phyloP scores from a whole-genome alignment of 2,888 invertebrate genomes.

The Platerodrilus igneus region DNA sequence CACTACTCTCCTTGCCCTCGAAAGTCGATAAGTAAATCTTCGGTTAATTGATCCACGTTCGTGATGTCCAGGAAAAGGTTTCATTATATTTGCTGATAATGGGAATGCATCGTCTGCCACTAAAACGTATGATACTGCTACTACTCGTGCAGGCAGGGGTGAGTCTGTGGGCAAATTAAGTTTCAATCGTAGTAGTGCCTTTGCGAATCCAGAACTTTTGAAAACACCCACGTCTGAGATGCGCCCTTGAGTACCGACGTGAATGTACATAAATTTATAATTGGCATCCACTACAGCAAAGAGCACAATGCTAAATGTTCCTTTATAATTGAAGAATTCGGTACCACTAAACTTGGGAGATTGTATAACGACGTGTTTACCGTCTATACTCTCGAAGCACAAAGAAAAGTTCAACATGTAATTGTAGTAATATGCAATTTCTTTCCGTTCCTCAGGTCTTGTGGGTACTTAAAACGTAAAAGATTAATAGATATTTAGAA shows the following conservation, averaged over 20 bases:
- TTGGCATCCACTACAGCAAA: constrained; percentile 35
- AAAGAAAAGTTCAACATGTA: constrained; percentile 27
- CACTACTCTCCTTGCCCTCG: constrained; percentile 21
- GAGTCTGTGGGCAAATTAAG: too few relatives aligned
- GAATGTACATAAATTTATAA: constrained; percentile 27
- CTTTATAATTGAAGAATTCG: constrained; percentile 37
- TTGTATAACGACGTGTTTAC: constrained; percentile 35
- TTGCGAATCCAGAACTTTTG: constrained; percentile 16
- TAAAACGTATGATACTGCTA: too few relatives aligned
- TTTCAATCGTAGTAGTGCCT: constrained; percentile 23
- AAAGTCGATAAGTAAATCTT: too few relatives aligned
- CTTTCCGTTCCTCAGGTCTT: constrained; percentile 28
- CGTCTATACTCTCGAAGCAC: constrained; percentile 32
- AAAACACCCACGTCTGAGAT: constrained; percentile 11
- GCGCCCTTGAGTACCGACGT: constrained; percentile 18
- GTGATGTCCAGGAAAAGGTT: too few relatives aligned
- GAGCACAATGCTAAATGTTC: constrained; percentile 32
- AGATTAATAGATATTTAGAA: too few relatives aligned
- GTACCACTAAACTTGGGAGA: constrained; percentile 30
- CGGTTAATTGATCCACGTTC: too few relatives aligned
- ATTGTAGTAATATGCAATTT: constrained; percentile 28
- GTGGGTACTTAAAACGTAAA: constrained; percentile 12
- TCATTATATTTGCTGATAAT: too few relatives aligned
- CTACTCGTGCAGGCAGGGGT: too few relatives aligned
- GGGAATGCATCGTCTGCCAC: too few relatives aligned